Evolutionary conservation across 2,888 invertebrate genomes (phyloP).

Genomic region (Melipona beecheii): DNA sequence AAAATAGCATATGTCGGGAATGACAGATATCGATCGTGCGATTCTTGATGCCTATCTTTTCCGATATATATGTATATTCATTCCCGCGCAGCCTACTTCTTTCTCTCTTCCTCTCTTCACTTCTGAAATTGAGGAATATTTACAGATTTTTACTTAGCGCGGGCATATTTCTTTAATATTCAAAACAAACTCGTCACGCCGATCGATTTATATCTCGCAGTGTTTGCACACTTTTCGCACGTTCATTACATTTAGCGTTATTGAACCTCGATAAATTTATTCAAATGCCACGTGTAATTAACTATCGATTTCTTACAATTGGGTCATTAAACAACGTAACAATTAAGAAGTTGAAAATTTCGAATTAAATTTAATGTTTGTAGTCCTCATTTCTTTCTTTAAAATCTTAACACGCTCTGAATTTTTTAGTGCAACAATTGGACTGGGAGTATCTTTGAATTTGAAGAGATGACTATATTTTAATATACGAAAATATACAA

Average conservation of each 20-base stretch:
- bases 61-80: constrained; percentile 42
- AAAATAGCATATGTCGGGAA: constrained; percentile 13
- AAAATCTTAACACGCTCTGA: too few species aligned
- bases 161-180: constrained; percentile 30
- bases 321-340: background rate
- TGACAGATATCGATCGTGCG: constrained; percentile 57
- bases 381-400: too few species aligned
- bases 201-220: constrained; percentile 42
- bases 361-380: too few species aligned
- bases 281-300: constrained; percentile 8
- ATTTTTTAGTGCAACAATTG: too few species aligned
- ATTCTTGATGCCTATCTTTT: constrained; percentile 47
- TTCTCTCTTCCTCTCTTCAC: background rate
- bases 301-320: background rate
- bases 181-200: constrained; percentile 29
- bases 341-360: background rate
- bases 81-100: constrained; percentile 63
- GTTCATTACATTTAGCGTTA: constrained; percentile 6
- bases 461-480: too few species aligned
- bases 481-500: background rate
- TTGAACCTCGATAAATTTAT: constrained; percentile 18
- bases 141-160: constrained; percentile 48
- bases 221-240: background rate
- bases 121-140: constrained; percentile 51
- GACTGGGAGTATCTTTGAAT: too few species aligned